These are phyloP conservation scores for Rhyacophila brunnea DNA, from an alignment of 1,140 invertebrate genomes.

Conservation along the genomic window DNA sequence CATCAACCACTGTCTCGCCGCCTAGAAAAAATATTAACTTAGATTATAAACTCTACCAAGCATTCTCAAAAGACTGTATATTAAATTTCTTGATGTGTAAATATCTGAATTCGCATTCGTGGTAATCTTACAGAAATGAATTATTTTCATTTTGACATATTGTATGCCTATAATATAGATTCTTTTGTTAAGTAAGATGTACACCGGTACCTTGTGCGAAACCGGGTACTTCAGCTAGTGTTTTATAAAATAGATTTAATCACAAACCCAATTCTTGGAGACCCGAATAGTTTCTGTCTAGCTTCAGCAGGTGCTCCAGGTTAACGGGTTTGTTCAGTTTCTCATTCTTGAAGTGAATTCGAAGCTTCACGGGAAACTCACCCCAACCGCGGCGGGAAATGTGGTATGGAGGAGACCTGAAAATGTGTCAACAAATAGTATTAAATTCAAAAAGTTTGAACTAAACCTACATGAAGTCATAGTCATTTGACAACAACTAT, in stretches of 20 bases:
- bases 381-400: conserved; percentile 84
- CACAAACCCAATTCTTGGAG: conserved; percentile 72
- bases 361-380: conserved; percentile 81
- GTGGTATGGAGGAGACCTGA: conserved; percentile 75
- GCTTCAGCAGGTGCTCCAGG: conserved; percentile 77
- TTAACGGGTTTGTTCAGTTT: conserved; percentile 74
- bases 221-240: no score
- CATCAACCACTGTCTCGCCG: conserved; percentile 72
- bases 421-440: no score
- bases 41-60: no score
- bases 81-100: no score
- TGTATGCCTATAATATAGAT: not conserved
- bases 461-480: no score
- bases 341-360: conserved; percentile 74
- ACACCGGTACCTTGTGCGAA: not conserved
- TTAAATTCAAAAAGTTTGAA: no score
- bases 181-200: not conserved
- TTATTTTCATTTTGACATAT: no score
- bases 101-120: no score
- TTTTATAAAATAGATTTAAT: not conserved
- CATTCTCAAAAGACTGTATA: no score
- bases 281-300: conserved; percentile 84
- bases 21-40: conserved; percentile 49
- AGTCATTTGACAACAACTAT: no score
- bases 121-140: no score